Base-by-base conservation (phyloP, 2,888 invertebrate species). In the Megaustenia siamemsis region DNA sequence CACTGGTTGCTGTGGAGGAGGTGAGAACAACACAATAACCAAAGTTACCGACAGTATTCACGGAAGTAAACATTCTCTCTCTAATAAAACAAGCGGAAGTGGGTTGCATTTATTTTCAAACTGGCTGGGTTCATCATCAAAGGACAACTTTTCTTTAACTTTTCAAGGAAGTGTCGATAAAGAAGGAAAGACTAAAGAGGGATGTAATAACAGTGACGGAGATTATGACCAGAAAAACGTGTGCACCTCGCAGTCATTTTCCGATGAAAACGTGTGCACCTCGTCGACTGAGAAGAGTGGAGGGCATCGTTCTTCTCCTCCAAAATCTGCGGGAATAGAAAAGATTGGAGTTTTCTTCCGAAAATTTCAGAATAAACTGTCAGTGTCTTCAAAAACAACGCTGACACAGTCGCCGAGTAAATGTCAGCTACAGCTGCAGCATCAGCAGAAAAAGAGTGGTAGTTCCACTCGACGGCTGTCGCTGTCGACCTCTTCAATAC, bases 261-360 rank as follows among this genome's bases (percentile, higher is more conserved):
- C n/a, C n/a, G n/a, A n/a, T n/a, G n/a, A 12, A 53, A 53, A 35
- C 24, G 35, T 66, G 24, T 32, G 43, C n/a, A 2, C 56, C 0
- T 43, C 53, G 12, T 69, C 71, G 43, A 73, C 60, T 56, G 82
- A 82, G 12, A 71, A 60, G 28, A 82, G 82, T 56, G 43, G 60
- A 0, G 73, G 71, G 0, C 73, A 73, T 56, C 28, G 38, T 0
- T 76, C 78, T 5, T 56, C 78, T 21, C 45, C 77, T 12, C 56
- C 77, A 24, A 60, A 38, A 53, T 53, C 78, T 0, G 78, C 56
- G 0, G 84, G 84, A 0, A 63, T 84, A 0, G 80, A 79, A 0
- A 80, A 80, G 45, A 79, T 84, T 28, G 84, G 84, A 12, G 28
- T 68, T 56, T 84, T 84, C 38, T 84, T 84, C 35, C 24, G 80